A percentile compares a stretch with the other conserved stretches of the same genome.
Evolutionary conservation across 2,113 vertebrate species (phyloP).

Genomic region (Trinectes maculatus): DNA sequence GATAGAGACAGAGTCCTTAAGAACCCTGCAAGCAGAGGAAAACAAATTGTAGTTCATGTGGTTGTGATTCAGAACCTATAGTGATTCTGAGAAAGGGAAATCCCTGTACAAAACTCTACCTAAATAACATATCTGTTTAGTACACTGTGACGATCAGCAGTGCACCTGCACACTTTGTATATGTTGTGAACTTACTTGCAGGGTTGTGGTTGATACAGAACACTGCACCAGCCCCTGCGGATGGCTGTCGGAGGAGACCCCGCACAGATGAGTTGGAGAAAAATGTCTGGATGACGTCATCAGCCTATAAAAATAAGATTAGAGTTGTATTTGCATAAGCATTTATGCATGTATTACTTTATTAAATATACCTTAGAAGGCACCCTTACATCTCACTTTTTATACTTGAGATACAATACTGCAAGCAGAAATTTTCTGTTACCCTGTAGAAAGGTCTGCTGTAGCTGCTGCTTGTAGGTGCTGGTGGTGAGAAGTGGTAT

Average conservation of each 20-base stretch:
- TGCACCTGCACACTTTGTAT: background rate
- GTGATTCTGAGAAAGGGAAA: too few species aligned
- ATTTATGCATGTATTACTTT: too few species aligned
- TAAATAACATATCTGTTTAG: too few species aligned
- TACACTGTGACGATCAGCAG: background rate
- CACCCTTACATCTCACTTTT: background rate
- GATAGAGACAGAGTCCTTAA: conserved; percentile 72
- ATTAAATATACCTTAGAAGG: background rate
- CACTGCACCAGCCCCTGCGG: conserved; percentile 53
- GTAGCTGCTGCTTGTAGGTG: conserved; percentile 6
- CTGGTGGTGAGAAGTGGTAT: conserved; percentile 69
- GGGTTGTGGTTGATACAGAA: conserved; percentile 77
- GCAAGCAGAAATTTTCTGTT: background rate
- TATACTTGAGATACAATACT: background rate
- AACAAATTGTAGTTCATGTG: background rate
- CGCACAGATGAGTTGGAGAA: conserved; percentile 59
- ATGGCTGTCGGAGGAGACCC: conserved; percentile 75
- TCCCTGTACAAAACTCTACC: too few species aligned
- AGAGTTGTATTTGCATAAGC: background rate
- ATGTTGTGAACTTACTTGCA: conserved; percentile 69
- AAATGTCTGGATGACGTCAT: conserved; percentile 79
- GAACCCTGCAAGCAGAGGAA: conserved; percentile 69
- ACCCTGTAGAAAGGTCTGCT: conserved; percentile 79
- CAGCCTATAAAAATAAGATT: conserved; percentile 66
- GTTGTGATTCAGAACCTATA: too few species aligned